A percentile compares a stretch with the other conserved stretches of the same genome.
phyloP scores from a whole-genome alignment of 2,113 vertebrate genomes.

The Dryoscopus gambensis region DNA sequence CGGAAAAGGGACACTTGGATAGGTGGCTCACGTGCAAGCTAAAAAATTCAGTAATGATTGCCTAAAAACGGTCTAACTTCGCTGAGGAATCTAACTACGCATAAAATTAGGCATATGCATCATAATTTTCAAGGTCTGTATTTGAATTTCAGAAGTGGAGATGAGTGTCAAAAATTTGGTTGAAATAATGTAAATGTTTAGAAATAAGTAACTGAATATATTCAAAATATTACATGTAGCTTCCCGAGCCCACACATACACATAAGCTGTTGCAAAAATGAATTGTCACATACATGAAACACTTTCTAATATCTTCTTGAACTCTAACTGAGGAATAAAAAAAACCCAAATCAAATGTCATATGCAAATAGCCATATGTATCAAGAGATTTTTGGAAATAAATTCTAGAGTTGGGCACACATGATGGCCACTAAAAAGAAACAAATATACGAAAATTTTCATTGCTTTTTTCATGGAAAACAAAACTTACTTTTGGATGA shows the following conservation, averaged over 20 bases:
- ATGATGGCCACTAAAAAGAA: background rate
- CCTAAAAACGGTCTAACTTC: background rate
- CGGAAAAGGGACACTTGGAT: background rate
- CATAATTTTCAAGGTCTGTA: background rate
- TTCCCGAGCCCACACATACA: background rate
- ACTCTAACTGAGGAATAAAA: background rate
- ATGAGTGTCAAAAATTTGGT: background rate
- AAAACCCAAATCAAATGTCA: background rate
- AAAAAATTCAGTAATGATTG: background rate
- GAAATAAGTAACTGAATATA: background rate
- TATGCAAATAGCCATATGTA: background rate
- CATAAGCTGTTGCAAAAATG: background rate
- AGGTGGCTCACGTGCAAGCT: background rate
- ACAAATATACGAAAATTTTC: background rate
- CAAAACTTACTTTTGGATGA: background rate
- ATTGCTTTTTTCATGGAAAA: background rate
- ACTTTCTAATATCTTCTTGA: background rate
- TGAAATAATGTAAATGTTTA: slow-evolving; percentile 15
- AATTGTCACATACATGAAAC: background rate
- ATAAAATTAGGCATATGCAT: background rate
- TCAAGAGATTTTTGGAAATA: background rate
- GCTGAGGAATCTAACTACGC: background rate
- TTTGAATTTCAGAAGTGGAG: background rate
- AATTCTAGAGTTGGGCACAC: background rate
- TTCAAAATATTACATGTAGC: background rate